Base-by-base conservation (phyloP, 2,888 invertebrate species). In the Phytoseiulus persimilis region DNA sequence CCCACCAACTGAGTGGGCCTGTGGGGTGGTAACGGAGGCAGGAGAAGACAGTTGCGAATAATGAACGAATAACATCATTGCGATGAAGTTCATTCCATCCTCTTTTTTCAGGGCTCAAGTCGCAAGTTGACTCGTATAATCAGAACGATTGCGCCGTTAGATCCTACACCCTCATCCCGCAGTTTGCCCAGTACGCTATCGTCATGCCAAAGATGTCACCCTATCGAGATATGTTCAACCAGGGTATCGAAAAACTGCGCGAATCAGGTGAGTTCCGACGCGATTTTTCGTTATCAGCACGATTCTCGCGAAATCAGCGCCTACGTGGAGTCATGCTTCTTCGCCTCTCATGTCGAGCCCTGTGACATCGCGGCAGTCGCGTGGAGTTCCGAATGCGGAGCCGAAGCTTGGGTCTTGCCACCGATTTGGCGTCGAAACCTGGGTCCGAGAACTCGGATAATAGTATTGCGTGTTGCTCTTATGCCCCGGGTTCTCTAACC, bases 161-260 rank as follows among this genome's bases (percentile, higher is more conserved):
- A 45, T 87, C 87, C 39, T 87, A 87, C 33, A 87, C 87, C 39
- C 87, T 87, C 32, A 87, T 87, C 33, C 87, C 87, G 18, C 87
- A 87, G 87, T 87, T 87, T 18, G 87, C 87, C 33, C 87, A 87
- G 33, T 87, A 87, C 33, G 87, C 87, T 6, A n/a, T 87, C 39
- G 87, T 87, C 23, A 87, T 87, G 87, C 87, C 87, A 11, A 87
- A 87, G 32, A 87, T 87, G 87, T 87, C 87, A 23, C 87, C 87
- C 23, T 87, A 87, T 45, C 32, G 87, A 45, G 87, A 87, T 87
- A 87, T 87, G 87, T 87, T 87, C 87, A 87, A 87, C 87, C 87
- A 87, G 87, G 87, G 87, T 45, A 87, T 87, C 28, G 87, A 87
- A 31, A 87, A 87, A 23, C 87, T 87, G n/a, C 87, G 87, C 87